These are phyloP conservation scores for Epirrhoe alternata DNA, from an alignment of 2,888 invertebrate genomes.

Conservation along the genomic window DNA sequence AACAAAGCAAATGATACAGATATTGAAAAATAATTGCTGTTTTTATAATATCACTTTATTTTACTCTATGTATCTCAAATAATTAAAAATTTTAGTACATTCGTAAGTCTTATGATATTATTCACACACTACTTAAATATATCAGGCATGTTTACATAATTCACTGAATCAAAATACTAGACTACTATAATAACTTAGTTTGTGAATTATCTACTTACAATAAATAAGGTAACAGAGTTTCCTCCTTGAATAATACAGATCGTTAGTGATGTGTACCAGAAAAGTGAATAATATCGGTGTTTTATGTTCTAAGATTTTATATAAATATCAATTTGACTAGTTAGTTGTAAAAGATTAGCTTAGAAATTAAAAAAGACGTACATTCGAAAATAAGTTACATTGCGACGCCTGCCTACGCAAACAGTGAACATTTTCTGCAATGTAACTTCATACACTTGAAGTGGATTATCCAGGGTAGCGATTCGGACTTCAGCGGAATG, in stretches of 20 bases:
- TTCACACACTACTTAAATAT: conserved; percentile 5
- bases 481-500: no score
- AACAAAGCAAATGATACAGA: no score
- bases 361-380: conserved; percentile 16
- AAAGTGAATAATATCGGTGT: conserved; percentile 9
- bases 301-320: conserved; percentile 19
- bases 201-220: conserved; percentile 23
- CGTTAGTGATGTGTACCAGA: background rate
- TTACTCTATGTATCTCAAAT: background rate
- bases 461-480: background rate
- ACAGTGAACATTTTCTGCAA: background rate
- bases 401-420: background rate
- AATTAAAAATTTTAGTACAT: conserved; percentile 7
- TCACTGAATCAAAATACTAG: background rate
- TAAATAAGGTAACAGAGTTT: conserved; percentile 31
- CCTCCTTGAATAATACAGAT: conserved; percentile 21
- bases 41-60: conserved; percentile 11
- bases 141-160: background rate
- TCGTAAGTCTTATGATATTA: conserved; percentile 3
- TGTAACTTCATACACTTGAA: background rate
- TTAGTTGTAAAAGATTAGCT: conserved; percentile 40
- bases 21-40: background rate
- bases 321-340: conserved; percentile 44
- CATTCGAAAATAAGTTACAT: background rate
- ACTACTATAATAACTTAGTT: conserved; percentile 5